These are phyloP conservation scores for Poeciliopsis gracilis DNA, from an alignment of 2,797 vertebrate genomes.

Conservation along the genomic window DNA sequence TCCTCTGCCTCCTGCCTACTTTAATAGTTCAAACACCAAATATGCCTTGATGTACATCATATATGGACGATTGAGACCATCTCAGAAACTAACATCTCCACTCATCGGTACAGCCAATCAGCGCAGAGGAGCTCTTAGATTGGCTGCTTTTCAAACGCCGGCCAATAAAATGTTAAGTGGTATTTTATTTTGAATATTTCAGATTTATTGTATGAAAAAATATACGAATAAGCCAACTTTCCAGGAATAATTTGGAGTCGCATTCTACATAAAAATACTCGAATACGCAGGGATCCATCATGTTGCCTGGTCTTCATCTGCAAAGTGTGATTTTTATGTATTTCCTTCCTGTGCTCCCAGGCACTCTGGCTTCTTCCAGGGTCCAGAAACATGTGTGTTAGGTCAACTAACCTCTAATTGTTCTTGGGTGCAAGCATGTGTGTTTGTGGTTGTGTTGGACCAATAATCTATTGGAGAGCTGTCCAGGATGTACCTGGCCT, in stretches of 20 bases:
- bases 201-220: not conserved
- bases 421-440: not conserved
- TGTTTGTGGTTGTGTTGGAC: not conserved
- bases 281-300: not conserved
- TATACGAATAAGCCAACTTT: not conserved
- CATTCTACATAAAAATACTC: not conserved
- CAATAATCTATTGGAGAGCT: not conserved
- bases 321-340: not conserved
- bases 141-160: not conserved
- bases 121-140: not conserved
- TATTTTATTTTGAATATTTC: not conserved
- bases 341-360: not conserved
- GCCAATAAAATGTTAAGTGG: not conserved
- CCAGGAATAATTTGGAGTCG: not conserved
- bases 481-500: not conserved
- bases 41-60: not conserved
- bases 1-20: not conserved
- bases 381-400: not conserved
- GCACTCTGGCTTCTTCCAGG: not conserved
- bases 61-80: not conserved
- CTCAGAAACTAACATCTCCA: not conserved
- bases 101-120: not conserved
- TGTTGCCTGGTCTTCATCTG: not conserved
- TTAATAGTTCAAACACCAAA: not conserved
- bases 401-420: not conserved